A percentile compares a stretch with the other conserved stretches of the same genome.
Conservation (phyloP, 2,113 vertebrate genomes). For the human region DNA sequence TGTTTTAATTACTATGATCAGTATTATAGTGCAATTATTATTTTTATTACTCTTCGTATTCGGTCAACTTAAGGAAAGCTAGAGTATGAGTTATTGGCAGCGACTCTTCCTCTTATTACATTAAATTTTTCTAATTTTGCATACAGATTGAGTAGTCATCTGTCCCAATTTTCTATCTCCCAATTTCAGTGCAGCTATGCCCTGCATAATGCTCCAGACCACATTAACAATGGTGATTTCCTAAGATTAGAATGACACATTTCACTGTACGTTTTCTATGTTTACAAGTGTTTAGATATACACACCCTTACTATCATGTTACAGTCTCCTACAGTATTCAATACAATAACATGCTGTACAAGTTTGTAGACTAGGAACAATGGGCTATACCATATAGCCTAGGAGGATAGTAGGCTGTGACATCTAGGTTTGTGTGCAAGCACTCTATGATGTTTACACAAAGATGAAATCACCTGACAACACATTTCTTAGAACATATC, state of each 20-base stretch:
- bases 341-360: neutral
- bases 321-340: neutral
- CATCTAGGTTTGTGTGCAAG: neutral
- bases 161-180: constrained; percentile 33
- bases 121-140: constrained; percentile 52
- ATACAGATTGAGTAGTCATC: constrained; percentile 54
- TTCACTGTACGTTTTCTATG: neutral
- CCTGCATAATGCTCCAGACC: neutral
- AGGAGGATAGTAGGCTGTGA: neutral
- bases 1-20: constrained; percentile 54
- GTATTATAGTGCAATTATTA: constrained; percentile 49
- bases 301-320: neutral
- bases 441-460: neutral
- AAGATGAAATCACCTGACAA: neutral
- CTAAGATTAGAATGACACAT: neutral
- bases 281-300: neutral
- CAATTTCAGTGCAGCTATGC: neutral
- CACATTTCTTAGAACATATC: neutral
- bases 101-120: constrained; percentile 10
- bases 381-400: neutral
- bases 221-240: neutral
- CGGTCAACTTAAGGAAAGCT: neutral
- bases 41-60: constrained; percentile 54
- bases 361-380: neutral
- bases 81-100: constrained; percentile 47